Evolutionary conservation across 2,113 vertebrate genomes (phyloP), one percentile per base, ranked within the genome.

Genomic region (Embiotoca jacksoni): DNA sequence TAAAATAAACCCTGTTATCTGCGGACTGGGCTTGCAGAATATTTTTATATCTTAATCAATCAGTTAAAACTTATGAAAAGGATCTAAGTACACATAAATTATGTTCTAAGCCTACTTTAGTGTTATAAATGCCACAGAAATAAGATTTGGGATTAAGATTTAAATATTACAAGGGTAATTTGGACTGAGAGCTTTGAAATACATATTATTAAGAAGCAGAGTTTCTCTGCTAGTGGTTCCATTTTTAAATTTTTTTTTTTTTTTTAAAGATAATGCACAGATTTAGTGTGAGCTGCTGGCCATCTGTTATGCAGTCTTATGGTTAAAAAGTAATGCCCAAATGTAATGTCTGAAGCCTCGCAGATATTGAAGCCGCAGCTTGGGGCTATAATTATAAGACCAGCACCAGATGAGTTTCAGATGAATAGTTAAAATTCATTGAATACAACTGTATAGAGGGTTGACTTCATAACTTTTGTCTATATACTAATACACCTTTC

Each of bases 281-380:
- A 87, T 67, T 76, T 69, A 69, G 49, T 78, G 74, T 61, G 52
- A 77, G 32, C 60, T 65, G 6, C 16, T 3, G 33, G 46, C 82
- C 67, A 87, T 83, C 76, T 90, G 81, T 72, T 66, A 58, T 90
- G 68, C 47, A 50, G 36, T 73, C 53, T 52, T 73, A 35, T 56
- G 14, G 64, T 73, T 80, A 54, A 63, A 82, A 61, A 74, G 47
- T 60, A 78, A 80, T 72, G 47, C 78, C 75, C 52, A 76, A 56
- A 76, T 78, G 46, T 84, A 85, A 80, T 77, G 36, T 74, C 53
- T 61, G 52, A 44, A 90, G 63, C 65, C 63, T 70, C 44, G 68
- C 56, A 82, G 56, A 83, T 77, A 88, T 32, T 46, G 69, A 73
- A 78, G 81, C 62, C 31, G 73, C 30, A 77, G 78, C 60, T 58